These are phyloP conservation scores for Melipona bicolor DNA, from an alignment of 2,888 invertebrate species.

Conservation along the genomic window DNA sequence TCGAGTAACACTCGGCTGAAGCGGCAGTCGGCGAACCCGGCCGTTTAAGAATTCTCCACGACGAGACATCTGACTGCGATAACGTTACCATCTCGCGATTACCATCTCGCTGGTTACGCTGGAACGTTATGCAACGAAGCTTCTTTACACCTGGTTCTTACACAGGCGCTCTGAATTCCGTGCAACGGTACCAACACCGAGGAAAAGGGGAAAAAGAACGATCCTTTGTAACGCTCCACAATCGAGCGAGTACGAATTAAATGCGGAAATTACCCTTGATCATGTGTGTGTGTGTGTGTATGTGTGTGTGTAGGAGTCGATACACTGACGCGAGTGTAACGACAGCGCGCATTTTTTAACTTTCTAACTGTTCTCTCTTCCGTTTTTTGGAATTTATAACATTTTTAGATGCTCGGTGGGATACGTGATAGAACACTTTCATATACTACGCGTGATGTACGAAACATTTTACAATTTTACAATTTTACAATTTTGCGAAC, in stretches of 20 bases:
- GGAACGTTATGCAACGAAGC: slow-evolving; percentile 31
- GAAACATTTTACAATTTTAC: too few species aligned
- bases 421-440: too few species aligned
- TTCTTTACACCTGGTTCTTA: slow-evolving; percentile 31
- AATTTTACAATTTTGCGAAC: too few species aligned
- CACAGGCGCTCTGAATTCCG: slow-evolving; percentile 17
- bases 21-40: not conserved
- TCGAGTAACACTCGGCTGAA: not conserved
- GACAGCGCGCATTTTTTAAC: not conserved
- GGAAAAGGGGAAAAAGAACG: slow-evolving; percentile 1
- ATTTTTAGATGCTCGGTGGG: too few species aligned
- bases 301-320: not conserved
- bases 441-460: too few species aligned
- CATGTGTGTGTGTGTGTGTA: too few species aligned
- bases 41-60: not conserved
- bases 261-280: not conserved
- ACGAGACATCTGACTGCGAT: slow-evolving; percentile 30
- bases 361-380: not conserved
- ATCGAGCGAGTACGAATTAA: slow-evolving; percentile 11
- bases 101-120: slow-evolving; percentile 23
- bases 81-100: slow-evolving; percentile 13
- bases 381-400: not conserved
- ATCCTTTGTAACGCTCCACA: not conserved
- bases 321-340: not conserved
- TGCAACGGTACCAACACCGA: slow-evolving; percentile 44